Evolutionary conservation across 2,797 vertebrate species (phyloP).

Genomic region (Anas flavirostris): DNA sequence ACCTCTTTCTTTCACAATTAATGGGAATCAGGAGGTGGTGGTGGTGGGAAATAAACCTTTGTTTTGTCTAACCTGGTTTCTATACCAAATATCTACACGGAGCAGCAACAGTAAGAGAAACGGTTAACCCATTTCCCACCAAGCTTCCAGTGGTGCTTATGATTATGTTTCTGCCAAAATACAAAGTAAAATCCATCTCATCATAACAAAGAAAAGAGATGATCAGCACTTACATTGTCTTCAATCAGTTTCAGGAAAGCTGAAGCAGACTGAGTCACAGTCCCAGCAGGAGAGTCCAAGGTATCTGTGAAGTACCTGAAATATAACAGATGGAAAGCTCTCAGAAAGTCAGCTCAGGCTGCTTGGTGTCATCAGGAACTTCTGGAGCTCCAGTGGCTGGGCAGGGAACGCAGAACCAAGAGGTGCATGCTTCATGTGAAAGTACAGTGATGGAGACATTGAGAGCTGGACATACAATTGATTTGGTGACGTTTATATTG

Average conservation of each 20-base stretch:
- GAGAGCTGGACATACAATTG: background rate
- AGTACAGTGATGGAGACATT: background rate
- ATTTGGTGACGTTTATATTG: background rate
- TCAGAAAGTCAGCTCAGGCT: background rate
- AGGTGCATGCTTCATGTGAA: background rate
- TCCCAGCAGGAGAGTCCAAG: background rate
- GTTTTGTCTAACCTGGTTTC: background rate
- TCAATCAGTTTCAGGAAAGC: background rate
- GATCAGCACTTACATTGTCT: background rate
- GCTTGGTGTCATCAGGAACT: background rate
- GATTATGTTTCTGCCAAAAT: background rate
- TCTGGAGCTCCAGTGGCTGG: background rate
- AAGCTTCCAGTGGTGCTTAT: background rate
- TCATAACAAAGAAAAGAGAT: background rate
- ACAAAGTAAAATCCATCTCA: background rate
- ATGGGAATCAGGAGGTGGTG: fast-evolving
- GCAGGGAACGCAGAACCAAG: background rate
- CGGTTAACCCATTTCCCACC: background rate
- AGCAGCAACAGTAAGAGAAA: background rate
- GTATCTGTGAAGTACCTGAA: background rate
- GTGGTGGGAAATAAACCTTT: background rate
- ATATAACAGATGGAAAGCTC: background rate
- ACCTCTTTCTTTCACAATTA: background rate
- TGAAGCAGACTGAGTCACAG: background rate
- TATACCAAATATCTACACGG: background rate